phyloP scores from a whole-genome alignment of 2,113 vertebrate species.

The human region DNA sequence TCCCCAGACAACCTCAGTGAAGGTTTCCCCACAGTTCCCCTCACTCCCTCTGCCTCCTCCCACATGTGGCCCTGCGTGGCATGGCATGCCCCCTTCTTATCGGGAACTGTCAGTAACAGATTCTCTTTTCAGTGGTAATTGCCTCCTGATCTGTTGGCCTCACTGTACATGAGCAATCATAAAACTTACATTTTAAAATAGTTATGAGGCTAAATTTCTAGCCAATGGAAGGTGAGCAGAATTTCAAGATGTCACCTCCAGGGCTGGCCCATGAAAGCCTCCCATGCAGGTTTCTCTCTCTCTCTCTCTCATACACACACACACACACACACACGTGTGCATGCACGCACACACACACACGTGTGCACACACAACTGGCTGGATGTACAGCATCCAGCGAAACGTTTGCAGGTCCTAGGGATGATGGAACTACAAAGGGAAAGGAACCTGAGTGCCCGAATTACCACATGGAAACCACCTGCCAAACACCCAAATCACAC shows the following conservation, averaged over 20 bases:
- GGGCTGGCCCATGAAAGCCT: not conserved
- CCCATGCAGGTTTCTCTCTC: not conserved
- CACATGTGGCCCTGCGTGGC: not conserved
- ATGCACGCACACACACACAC: too few relatives aligned
- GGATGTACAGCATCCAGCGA: not conserved
- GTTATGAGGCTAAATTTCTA: not conserved
- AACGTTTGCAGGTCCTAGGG: not conserved
- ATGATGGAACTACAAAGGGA: not conserved
- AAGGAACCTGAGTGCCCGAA: not conserved
- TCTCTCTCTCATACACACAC: not conserved
- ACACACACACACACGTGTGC: not conserved
- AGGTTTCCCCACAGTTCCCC: not conserved
- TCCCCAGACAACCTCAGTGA: not conserved
- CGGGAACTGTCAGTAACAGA: not conserved
- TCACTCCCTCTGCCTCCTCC: not conserved
- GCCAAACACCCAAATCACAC: constrained; percentile 18
- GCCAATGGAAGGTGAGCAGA: not conserved
- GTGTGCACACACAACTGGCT: too few relatives aligned
- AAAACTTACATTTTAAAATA: not conserved
- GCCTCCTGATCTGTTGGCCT: not conserved
- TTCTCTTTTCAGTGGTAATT: not conserved
- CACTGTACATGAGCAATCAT: not conserved
- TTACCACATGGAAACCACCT: constrained; percentile 39
- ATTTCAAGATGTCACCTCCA: not conserved
- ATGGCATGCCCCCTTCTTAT: too few relatives aligned